Percentiles rank a stretch among this genome's conserved stretches.
Evolutionary conservation across 2,797 vertebrate genomes (phyloP).

Genomic region (Anniella stebbinsi): DNA sequence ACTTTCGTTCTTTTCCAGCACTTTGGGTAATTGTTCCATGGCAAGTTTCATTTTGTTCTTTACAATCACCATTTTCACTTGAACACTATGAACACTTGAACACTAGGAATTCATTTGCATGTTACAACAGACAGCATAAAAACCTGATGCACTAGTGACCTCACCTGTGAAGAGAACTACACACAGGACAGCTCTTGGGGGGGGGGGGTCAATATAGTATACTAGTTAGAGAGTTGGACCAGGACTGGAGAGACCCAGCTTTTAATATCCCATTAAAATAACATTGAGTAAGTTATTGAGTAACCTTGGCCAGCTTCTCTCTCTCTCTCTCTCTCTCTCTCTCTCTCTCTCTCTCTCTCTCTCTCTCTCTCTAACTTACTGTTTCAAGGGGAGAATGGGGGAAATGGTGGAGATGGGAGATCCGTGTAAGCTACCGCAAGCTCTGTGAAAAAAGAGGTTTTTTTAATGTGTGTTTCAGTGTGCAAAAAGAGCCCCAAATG

Average conservation of each 20-base stretch:
- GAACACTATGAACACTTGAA: neutral
- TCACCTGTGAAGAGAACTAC: neutral
- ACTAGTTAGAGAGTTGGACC: neutral
- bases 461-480: neutral
- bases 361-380: neutral
- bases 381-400: neutral
- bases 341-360: no score
- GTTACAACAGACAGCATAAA: neutral
- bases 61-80: conserved; percentile 4
- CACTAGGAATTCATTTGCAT: neutral
- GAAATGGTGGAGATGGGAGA: neutral
- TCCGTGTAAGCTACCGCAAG: neutral
- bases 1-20: neutral
- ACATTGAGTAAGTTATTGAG: neutral
- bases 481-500: neutral
- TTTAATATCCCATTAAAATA: neutral
- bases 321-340: neutral
- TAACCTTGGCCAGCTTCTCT: neutral
- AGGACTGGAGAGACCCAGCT: neutral
- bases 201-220: neutral
- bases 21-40: neutral
- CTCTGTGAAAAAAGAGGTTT: neutral
- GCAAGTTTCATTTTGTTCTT: conserved; percentile 48
- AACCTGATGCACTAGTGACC: neutral
- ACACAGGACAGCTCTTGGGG: neutral